Evolutionary conservation across 2,113 vertebrate species (phyloP).

Genomic region (Eidolon helvum): DNA sequence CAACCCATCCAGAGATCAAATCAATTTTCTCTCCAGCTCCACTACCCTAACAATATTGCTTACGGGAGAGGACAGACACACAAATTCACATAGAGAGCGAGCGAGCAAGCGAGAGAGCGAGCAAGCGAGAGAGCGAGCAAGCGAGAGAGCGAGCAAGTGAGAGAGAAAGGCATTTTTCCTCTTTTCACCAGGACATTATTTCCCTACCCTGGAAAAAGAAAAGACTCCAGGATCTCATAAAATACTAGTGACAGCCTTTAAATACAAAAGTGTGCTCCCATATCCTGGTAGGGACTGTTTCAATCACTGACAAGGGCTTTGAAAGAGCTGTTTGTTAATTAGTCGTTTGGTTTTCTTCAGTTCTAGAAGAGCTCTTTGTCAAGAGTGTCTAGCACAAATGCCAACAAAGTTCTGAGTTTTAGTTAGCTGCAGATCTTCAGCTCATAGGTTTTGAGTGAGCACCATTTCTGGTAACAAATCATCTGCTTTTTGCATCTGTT

Average conservation of each 20-base stretch:
- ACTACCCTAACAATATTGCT: neutral
- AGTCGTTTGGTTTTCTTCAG: neutral
- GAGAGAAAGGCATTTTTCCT: neutral
- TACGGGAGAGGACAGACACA: neutral
- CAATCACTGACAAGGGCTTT: neutral
- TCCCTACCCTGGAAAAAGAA: neutral
- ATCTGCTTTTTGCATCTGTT: neutral
- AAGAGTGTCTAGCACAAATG: neutral
- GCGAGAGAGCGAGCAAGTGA: neutral
- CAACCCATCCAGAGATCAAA: neutral
- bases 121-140: neutral
- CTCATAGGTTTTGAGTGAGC: neutral
- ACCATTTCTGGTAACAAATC: neutral
- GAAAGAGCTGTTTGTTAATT: neutral
- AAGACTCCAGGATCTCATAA: neutral
- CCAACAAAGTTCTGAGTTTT: neutral
- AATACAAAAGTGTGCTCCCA: neutral
- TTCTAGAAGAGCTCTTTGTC: neutral
- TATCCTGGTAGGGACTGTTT: neutral
- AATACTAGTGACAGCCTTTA: neutral
- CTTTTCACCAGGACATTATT: neutral
- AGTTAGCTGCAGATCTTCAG: neutral
- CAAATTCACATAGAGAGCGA: too few species aligned
- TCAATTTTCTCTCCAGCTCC: neutral
- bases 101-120: neutral